Evolutionary conservation across 2,113 vertebrate species (phyloP).

Genomic region (Spea multiplicata): DNA sequence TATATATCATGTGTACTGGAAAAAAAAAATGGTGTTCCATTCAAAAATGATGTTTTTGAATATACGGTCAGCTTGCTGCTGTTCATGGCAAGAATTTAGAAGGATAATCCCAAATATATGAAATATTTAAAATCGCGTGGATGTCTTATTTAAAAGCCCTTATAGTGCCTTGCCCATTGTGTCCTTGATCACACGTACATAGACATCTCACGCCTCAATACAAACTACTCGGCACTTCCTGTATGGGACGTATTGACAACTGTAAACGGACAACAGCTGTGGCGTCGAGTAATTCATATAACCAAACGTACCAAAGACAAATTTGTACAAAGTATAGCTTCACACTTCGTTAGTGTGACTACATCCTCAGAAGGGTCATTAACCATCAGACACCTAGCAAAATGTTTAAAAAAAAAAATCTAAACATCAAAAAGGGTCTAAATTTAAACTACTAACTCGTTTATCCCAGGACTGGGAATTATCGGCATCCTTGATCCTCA

Average conservation of each 20-base stretch:
- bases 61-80: not conserved
- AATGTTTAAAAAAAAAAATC: too few species aligned
- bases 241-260: not conserved
- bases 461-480: too few species aligned
- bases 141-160: not conserved
- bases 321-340: not conserved
- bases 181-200: constrained; percentile 27
- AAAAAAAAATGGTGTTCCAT: too few species aligned
- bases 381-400: too few species aligned
- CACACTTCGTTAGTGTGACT: not conserved
- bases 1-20: too few species aligned
- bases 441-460: too few species aligned
- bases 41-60: too few species aligned
- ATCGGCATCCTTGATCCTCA: too few species aligned
- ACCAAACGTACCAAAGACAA: not conserved
- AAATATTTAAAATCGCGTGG: too few species aligned
- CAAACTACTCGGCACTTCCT: constrained; percentile 35
- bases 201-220: constrained; percentile 35
- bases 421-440: too few species aligned
- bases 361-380: not conserved
- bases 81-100: not conserved
- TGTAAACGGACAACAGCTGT: constrained; percentile 33
- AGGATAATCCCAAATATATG: not conserved
- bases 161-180: not conserved
- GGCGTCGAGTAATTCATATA: not conserved